These are phyloP conservation scores for Cheilosia impressa DNA, from an alignment of 2,888 invertebrate genomes.

Conservation along the genomic window DNA sequence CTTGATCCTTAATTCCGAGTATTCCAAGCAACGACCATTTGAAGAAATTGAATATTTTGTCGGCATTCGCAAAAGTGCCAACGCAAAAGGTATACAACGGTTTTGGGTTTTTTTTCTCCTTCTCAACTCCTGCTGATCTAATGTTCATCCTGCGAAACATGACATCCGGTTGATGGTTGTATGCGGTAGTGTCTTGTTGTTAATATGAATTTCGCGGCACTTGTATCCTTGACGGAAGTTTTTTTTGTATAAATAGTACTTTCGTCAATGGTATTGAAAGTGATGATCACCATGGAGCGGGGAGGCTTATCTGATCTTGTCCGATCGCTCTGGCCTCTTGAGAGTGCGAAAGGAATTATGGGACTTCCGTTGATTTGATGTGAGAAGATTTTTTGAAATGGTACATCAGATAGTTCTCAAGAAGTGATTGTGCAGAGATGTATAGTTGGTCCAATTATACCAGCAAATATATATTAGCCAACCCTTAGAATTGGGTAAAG, in stretches of 20 bases:
- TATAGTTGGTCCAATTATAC: too few relatives aligned
- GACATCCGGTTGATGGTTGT: slow-evolving; percentile 46
- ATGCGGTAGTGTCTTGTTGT: not conserved
- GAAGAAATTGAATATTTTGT: slow-evolving; percentile 64
- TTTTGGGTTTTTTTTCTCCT: not conserved
- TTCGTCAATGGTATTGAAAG: not conserved
- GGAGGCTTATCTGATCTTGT: not conserved
- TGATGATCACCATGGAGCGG: not conserved
- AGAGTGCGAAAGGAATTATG: not conserved
- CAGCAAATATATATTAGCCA: too few relatives aligned
- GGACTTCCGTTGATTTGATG: not conserved
- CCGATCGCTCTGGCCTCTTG: not conserved
- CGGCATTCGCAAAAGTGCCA: slow-evolving; percentile 68
- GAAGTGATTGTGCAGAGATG: too few relatives aligned
- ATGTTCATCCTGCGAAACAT: slow-evolving; percentile 37
- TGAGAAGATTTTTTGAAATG: not conserved
- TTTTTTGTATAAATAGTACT: not conserved
- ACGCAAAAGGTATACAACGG: slow-evolving; percentile 1
- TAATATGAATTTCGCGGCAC: slow-evolving; percentile 28
- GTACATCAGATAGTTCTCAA: not conserved
- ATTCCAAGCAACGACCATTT: slow-evolving; percentile 46
- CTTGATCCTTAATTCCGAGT: slow-evolving; percentile 69
- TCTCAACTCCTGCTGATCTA: slow-evolving; percentile 54
- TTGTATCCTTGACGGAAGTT: slow-evolving; percentile 9
- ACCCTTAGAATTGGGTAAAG: too few relatives aligned